A percentile compares a stretch with the other conserved stretches of the same genome.
Conservation (phyloP, 2,797 vertebrate genomes). For the Dromococcyx pavoninus region DNA sequence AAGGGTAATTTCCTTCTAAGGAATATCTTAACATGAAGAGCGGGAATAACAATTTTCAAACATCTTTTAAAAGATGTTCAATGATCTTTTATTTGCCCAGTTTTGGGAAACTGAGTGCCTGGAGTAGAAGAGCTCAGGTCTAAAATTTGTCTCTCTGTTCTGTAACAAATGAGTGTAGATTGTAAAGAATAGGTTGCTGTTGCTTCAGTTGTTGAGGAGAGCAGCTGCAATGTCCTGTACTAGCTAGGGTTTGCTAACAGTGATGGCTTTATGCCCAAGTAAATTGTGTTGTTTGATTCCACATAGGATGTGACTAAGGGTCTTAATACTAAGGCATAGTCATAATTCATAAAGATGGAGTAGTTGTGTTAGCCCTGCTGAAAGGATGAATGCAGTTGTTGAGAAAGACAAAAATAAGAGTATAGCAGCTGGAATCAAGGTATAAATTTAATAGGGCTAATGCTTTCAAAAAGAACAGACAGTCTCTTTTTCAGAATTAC, state of each 20-base stretch:
- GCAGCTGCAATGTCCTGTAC: not conserved
- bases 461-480: not conserved
- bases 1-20: not conserved
- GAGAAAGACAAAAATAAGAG: not conserved
- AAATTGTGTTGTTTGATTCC: not conserved
- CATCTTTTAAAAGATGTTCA: not conserved
- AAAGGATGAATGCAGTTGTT: not conserved
- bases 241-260: not conserved
- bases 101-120: not conserved
- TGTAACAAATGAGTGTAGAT: not conserved
- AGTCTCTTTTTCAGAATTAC: not conserved
- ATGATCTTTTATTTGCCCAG: not conserved
- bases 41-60: not conserved
- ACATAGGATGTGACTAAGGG: not conserved
- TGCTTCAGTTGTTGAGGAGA: not conserved
- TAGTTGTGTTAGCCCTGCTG: not conserved
- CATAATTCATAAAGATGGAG: not conserved
- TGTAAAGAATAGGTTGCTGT: not conserved
- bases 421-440: not conserved
- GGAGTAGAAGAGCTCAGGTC: not conserved
- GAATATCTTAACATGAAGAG: not conserved
- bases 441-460: not conserved
- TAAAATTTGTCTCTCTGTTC: not conserved
- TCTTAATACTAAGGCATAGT: not conserved
- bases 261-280: not conserved